A percentile compares a stretch with the other conserved stretches of the same genome.
phyloP scores from a whole-genome alignment of 2,797 vertebrate species.

The Melanotaenia parkinsoni region DNA sequence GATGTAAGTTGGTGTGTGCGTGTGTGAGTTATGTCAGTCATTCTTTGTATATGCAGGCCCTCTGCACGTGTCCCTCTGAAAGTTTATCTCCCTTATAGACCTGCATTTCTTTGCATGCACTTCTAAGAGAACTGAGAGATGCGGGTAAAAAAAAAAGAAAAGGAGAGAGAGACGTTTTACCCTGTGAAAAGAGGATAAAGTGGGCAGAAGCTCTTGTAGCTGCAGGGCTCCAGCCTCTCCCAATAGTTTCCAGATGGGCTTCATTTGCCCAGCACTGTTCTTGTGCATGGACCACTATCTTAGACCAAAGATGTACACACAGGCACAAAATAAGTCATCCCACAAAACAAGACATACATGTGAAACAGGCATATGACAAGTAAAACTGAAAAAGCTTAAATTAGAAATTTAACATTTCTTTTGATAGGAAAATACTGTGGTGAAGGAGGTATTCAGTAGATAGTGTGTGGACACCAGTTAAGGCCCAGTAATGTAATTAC shows the following conservation, averaged over 20 bases:
- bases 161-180: slow-evolving; percentile 43
- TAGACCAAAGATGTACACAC: slow-evolving; percentile 52
- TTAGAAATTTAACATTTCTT: not conserved
- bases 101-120: slow-evolving; percentile 33
- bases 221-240: slow-evolving; percentile 81
- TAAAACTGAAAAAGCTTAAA: not conserved
- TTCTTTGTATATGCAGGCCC: slow-evolving; percentile 46
- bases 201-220: slow-evolving; percentile 83
- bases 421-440: not conserved
- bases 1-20: slow-evolving; percentile 43
- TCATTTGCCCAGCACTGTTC: slow-evolving; percentile 84
- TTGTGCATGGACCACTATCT: slow-evolving; percentile 65
- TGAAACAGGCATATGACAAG: not conserved
- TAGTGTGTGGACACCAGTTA: not conserved
- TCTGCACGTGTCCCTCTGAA: slow-evolving; percentile 36
- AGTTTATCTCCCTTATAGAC: slow-evolving; percentile 45
- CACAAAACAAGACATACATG: slow-evolving; percentile 15
- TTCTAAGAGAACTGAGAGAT: slow-evolving; percentile 26
- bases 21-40: slow-evolving; percentile 47
- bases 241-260: slow-evolving; percentile 96
- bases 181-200: slow-evolving; percentile 81
- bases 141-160: slow-evolving; percentile 15
- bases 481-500: not conserved
- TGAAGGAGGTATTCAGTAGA: not conserved
- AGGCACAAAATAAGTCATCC: slow-evolving; percentile 3